Conservation (phyloP, 2,888 invertebrate species). For the Spodoptera picta region DNA sequence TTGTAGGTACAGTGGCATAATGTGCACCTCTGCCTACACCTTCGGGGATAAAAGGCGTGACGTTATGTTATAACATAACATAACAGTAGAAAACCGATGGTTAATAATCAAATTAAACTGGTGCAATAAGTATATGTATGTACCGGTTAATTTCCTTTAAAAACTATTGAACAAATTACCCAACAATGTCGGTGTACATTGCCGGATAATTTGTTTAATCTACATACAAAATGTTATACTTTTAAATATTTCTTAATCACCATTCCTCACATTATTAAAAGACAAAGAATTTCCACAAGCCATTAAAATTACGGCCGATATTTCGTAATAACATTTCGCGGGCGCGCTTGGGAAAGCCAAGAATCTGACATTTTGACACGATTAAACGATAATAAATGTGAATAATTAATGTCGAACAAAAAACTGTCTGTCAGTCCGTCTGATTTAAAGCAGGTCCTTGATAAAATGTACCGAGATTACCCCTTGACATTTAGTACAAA, state of each 20-base stretch:
- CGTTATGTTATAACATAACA: too few relatives aligned
- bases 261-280: slow-evolving; percentile 4
- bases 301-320: slow-evolving; percentile 8
- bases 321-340: slow-evolving; percentile 37
- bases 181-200: too few relatives aligned
- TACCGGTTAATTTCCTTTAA: background rate
- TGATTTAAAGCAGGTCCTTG: slow-evolving; percentile 4
- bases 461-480: slow-evolving; percentile 22
- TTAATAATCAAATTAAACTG: too few relatives aligned
- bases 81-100: too few relatives aligned
- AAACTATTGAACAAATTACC: background rate
- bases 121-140: too few relatives aligned
- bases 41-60: too few relatives aligned
- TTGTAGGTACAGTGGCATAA: too few relatives aligned
- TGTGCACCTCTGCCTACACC: too few relatives aligned
- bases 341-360: slow-evolving; percentile 7
- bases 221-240: background rate
- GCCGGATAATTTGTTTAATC: background rate
- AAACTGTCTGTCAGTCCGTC: slow-evolving; percentile 14
- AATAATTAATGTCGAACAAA: slow-evolving; percentile 32
- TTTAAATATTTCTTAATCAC: slow-evolving; percentile 12
- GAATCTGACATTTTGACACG: slow-evolving; percentile 39
- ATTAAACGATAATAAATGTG: slow-evolving; percentile 22
- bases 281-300: slow-evolving; percentile 16
- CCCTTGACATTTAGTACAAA: slow-evolving; percentile 22